Percentiles rank a stretch among this genome's conserved stretches.
Evolutionary conservation across 2,797 vertebrate species (phyloP).

Genomic region (Micromesistius poutassou): DNA sequence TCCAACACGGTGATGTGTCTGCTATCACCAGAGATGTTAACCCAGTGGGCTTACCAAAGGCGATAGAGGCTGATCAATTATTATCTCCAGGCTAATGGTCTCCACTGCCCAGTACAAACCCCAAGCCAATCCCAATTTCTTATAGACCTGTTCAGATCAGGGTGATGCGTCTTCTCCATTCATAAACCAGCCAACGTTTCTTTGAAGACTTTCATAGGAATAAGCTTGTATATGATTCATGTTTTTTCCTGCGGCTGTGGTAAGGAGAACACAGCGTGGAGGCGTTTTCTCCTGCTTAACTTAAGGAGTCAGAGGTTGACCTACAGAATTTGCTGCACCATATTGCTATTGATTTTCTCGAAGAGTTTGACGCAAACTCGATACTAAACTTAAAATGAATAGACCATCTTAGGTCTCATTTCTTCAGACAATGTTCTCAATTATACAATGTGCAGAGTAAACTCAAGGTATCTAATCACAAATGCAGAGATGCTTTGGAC

Average conservation of each 20-base stretch:
- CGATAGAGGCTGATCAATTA: slow-evolving; percentile 53
- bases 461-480: background rate
- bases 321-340: slow-evolving; percentile 14
- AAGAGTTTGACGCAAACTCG: slow-evolving; percentile 21
- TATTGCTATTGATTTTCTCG: slow-evolving; percentile 39
- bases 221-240: background rate
- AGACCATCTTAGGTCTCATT: slow-evolving; percentile 6
- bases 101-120: slow-evolving; percentile 37
- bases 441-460: slow-evolving; percentile 1
- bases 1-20: background rate
- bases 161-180: slow-evolving; percentile 34
- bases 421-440: slow-evolving; percentile 8
- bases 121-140: slow-evolving; percentile 27
- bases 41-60: slow-evolving; percentile 9
- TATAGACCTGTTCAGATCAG: slow-evolving; percentile 29
- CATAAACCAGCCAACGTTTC: slow-evolving; percentile 43
- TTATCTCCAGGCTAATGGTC: slow-evolving; percentile 60
- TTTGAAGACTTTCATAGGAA: background rate
- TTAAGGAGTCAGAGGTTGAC: slow-evolving; percentile 22
- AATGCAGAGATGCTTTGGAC: background rate
- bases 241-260: background rate
- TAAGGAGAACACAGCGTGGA: background rate
- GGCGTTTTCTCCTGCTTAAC: background rate
- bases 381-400: slow-evolving; percentile 31
- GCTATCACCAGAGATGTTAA: background rate